Base-by-base conservation (phyloP, 2,797 vertebrate species). In the Chromobotia macracanthus region DNA sequence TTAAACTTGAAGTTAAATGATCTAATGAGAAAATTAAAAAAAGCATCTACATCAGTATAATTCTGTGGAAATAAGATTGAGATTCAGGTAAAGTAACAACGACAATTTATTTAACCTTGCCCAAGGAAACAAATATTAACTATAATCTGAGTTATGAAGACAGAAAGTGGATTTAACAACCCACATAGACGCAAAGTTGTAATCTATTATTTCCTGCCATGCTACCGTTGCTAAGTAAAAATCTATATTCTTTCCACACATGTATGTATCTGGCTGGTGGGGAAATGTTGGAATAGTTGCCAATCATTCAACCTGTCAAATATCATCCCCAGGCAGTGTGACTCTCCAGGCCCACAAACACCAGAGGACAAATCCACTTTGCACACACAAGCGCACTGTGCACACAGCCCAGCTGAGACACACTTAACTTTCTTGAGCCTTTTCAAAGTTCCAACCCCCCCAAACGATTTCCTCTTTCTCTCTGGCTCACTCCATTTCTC, bases 141-240 rank as follows among this genome's bases (percentile, higher is more conserved):
- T 72, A 64, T 55, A 56, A 41, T n/a, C 25, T 46, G 35, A 50
- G 8, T 63, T 70, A 18, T 25, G 53, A 70, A 16, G 13, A 77
- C 35, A 19, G 21, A 12, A 50, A 72, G 41, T 67, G 41, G 66
- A 74, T 44, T 21, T 3, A 15, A 73, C 58, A 79, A n/a, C 73
- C 61, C 60, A 64, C 53, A 68, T 44, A 65, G 69, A 91, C 92
- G 93, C 91, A 89, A 90, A 88, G 87, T 85, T 84, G 87, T 93
- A 94, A 95, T 95, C 92, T 93, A 93, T 94, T 87, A 90, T 91
- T 94, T 95, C 93, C 93, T 91, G 89, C 90, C 90, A 87, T 87
- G 90, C 91, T 88, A 92, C 90, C 91, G 86, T 91, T 85, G 63
- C 94, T 92, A 93, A 94, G 92, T 84, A 88, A 92, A 94, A 96